phyloP scores from a whole-genome alignment of 2,797 vertebrate species.

The Neosalanx taihuensis region DNA sequence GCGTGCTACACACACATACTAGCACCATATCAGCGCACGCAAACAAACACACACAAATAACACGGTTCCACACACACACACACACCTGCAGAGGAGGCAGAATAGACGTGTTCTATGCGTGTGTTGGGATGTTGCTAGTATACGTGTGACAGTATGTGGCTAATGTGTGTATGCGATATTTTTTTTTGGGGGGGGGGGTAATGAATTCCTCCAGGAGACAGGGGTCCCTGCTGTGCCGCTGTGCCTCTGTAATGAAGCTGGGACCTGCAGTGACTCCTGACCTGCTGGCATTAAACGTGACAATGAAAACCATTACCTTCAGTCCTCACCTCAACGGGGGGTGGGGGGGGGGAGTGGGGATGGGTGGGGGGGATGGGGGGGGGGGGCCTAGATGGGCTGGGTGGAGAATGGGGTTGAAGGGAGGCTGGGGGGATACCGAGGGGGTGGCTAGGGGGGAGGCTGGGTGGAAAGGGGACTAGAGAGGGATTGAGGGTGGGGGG shows the following conservation, averaged over 20 bases:
- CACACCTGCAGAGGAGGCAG: no score
- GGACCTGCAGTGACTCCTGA: constrained; percentile 74
- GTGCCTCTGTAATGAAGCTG: constrained; percentile 79
- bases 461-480: neutral
- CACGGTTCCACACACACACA: no score
- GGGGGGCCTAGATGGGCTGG: neutral
- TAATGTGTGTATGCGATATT: constrained; percentile 20
- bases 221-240: constrained; percentile 64
- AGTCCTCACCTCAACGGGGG: constrained; percentile 49
- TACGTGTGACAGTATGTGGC: constrained; percentile 11
- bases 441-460: neutral
- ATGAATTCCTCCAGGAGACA: constrained; percentile 77
- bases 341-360: constrained; percentile 23
- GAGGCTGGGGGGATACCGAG: no score
- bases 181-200: constrained; percentile 45
- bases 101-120: no score
- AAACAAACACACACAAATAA: no score
- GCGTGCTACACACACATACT: no score
- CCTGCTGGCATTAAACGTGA: constrained; percentile 75
- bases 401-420: no score
- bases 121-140: constrained; percentile 37
- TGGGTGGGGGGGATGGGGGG: constrained; percentile 10
- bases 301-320: constrained; percentile 75
- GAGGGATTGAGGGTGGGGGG: neutral
- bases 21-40: no score